Evolutionary conservation across 2,113 vertebrate genomes (phyloP), one percentile per base, ranked within the genome.

Genomic region (Vulpes lagopus): DNA sequence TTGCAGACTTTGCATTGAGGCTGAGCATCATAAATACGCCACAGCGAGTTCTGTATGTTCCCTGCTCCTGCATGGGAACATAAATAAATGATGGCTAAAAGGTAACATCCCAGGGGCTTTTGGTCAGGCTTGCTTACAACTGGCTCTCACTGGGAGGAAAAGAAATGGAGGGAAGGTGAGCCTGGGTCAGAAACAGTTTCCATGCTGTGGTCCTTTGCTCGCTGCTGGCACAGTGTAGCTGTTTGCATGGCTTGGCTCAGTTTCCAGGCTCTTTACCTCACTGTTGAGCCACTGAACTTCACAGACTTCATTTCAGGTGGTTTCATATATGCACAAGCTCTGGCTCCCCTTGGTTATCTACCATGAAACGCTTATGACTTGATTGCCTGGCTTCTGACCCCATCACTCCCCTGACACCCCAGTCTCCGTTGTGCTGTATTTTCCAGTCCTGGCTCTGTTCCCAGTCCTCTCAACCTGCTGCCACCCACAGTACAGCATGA

Each of bases 201-300:
- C 2, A 0, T 0, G 32, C 3, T 1, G 0, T 1, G 53, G 30
- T 20, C 73, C 30, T n/a, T 65, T 84, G 32, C 38, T 38, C 55
- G 51, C 20, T 76, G 22, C 25, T 59, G 57, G 12, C 16, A 4
- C 19, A 0, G 0, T 7, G 49, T 1, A 11, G 32, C 35, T 55
- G 30, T 67, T 51, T 82, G 23, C 60, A 62, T 30, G 43, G 5
- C 23, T 16, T 69, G 82, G 57, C n/a, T 91, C 25, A 20, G 8
- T 76, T 35, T 64, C 71, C 16, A 38, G 43, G 8, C 30, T 73
- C 27, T 73, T 38, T 60, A 19, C 23, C 32, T 62, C 20, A 53
- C 3, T 64, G 60, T 55, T 55, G 25, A 86, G 5, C 35, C 27
- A 14, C 14, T 10, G 20, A 60, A 92, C 22, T 80, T 49, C 1